Evolutionary conservation across 1,140 invertebrate species (phyloP), one percentile per base, ranked within the genome.

Genomic region (Calliphora vicina): DNA sequence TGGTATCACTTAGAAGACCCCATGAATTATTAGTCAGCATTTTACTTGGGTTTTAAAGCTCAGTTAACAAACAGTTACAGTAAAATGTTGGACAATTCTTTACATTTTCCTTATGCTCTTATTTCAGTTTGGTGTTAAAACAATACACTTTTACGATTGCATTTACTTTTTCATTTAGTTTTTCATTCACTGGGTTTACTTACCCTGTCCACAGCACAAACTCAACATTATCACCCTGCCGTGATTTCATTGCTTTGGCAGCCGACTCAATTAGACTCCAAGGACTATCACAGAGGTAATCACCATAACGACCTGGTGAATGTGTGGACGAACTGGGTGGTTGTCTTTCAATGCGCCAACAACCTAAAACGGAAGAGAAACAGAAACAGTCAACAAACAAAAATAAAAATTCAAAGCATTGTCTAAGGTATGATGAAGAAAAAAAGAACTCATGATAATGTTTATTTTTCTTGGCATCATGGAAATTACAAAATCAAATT

Each of bases 201-300:
- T 92, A 97, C 97, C 97, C 97, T 23, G 97, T 98, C 97, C 97
- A 98, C 9, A 98, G 91, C 17, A 98, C 95, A 88, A 98, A 98
- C 91, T 97, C 96, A 29, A 97, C 96, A 86, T 96, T 95, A 87
- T 97, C 94, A 9, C 94, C 94, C 85, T 94, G 94, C 84, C 94
- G 93, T 50, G 93, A 93, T 88, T 93, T 93, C 97, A 98, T 98
- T 76, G 95, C 94, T 86, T 93, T 92, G 13, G 96, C 94, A 1
- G 97, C 96, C 23, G 96, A 97, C 89, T 96, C 94, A 82, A 98
- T 95, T 27, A 98, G 93, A 83, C 93, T 92, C 93, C 96, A 96
- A 0, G 97, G 96, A 84, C 97, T 95, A 88, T 98, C 97, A 91
- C 97, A 98, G 42, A 93, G 93, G 90, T 97, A 97, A 91, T 97